These are phyloP conservation scores for Clitarchus hookeri DNA, from an alignment of 2,888 invertebrate species.

Conservation along the genomic window DNA sequence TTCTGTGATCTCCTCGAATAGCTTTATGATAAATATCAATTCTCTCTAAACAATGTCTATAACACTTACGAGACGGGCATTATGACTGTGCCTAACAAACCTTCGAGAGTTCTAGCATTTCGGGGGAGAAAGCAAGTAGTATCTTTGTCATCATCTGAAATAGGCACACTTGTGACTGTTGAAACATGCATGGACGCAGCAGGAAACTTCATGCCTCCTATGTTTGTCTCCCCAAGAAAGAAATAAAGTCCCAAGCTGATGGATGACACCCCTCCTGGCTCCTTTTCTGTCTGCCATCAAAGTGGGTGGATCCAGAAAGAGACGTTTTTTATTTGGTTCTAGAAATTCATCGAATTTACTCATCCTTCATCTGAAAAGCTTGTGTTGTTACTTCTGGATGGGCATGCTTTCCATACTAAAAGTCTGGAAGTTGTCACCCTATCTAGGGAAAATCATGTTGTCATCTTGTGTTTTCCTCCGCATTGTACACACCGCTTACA, in stretches of 20 bases:
- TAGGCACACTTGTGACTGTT: slow-evolving; percentile 47
- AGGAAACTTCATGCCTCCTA: slow-evolving; percentile 42
- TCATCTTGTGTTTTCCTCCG: too few relatives aligned
- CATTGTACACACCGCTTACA: too few relatives aligned
- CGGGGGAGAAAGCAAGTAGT: slow-evolving; percentile 49
- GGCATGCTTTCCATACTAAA: too few relatives aligned
- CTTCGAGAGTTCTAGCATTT: slow-evolving; percentile 43
- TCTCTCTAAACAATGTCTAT: slow-evolving; percentile 46
- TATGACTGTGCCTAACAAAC: slow-evolving; percentile 47
- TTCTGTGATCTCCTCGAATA: slow-evolving; percentile 33
- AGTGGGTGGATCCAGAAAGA: slow-evolving; percentile 43
- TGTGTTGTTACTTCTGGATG: too few relatives aligned
- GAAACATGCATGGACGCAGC: slow-evolving; percentile 42
- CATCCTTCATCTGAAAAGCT: too few relatives aligned
- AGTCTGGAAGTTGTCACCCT: too few relatives aligned
- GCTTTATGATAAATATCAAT: slow-evolving; percentile 41
- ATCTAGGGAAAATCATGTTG: too few relatives aligned
- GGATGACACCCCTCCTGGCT: slow-evolving; percentile 40
- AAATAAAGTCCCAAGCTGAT: too few relatives aligned
- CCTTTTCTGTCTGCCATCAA: slow-evolving; percentile 36
- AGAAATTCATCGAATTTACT: slow-evolving; percentile 34
- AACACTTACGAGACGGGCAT: slow-evolving; percentile 52
- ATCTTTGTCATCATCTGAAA: slow-evolving; percentile 49
- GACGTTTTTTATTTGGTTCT: slow-evolving; percentile 40
- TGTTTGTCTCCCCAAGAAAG: slow-evolving; percentile 34